Evolutionary conservation across 2,888 invertebrate genomes (phyloP).

Genomic region (Synergus laeviventris): DNA sequence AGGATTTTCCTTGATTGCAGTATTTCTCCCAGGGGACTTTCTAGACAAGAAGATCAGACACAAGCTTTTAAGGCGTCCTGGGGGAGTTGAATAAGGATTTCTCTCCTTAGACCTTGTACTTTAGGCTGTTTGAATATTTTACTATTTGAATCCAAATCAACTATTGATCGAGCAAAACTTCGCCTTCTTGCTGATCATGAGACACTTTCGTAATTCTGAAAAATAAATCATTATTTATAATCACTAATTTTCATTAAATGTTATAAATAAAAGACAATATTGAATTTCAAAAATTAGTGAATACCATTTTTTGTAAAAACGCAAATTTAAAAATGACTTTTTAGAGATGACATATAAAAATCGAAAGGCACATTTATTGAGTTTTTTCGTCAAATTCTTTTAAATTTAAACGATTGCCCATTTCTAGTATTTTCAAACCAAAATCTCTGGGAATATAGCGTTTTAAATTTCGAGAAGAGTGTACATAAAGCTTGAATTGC

Average conservation of each 20-base stretch:
- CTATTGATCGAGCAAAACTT: conserved; percentile 22
- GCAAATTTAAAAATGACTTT: not conserved
- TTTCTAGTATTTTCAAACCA: too few relatives aligned
- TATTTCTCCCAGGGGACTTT: conserved; percentile 30
- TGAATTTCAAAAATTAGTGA: too few relatives aligned
- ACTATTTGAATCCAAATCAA: conserved; percentile 24
- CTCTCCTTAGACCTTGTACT: conserved; percentile 19
- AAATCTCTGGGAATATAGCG: not conserved
- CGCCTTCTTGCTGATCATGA: not conserved
- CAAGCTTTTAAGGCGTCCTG: conserved; percentile 32
- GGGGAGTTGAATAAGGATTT: conserved; percentile 11
- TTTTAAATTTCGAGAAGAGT: not conserved
- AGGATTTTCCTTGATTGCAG: conserved; percentile 38
- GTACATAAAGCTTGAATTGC: not conserved
- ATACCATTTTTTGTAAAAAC: not conserved
- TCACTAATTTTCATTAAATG: not conserved
- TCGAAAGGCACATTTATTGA: too few relatives aligned
- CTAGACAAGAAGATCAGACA: conserved; percentile 31
- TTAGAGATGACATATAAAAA: too few relatives aligned
- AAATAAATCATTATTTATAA: not conserved
- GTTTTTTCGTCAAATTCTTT: too few relatives aligned
- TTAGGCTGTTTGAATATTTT: conserved; percentile 38
- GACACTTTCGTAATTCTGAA: not conserved
- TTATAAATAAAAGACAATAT: not conserved
- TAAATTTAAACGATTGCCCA: too few relatives aligned